Evolutionary conservation across 2,888 invertebrate genomes (phyloP).

Genomic region (Choreutis nemorana): DNA sequence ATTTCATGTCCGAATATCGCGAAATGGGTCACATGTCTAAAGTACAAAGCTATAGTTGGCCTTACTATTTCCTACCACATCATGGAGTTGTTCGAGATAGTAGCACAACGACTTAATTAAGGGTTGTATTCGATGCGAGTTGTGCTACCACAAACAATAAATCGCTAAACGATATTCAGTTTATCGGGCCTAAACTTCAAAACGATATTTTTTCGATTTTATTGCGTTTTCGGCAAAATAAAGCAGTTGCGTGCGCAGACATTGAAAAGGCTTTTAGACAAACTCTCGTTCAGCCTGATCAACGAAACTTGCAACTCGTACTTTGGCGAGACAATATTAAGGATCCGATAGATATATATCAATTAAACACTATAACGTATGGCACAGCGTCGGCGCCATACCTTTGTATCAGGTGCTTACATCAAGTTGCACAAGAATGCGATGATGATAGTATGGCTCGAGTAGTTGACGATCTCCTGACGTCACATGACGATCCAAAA

Average conservation of each 20-base stretch:
- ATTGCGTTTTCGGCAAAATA: slow-evolving; percentile 12
- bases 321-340: slow-evolving; percentile 18
- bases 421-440: slow-evolving; percentile 20
- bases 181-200: slow-evolving; percentile 14
- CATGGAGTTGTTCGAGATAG: slow-evolving; percentile 11
- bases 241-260: slow-evolving; percentile 13
- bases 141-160: slow-evolving; percentile 7
- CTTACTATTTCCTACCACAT: slow-evolving; percentile 11
- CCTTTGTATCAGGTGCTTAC: slow-evolving; percentile 17
- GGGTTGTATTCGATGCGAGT: slow-evolving; percentile 10
- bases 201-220: slow-evolving; percentile 14
- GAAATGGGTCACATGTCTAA: slow-evolving; percentile 11
- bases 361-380: slow-evolving; percentile 18
- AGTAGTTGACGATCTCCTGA: slow-evolving; percentile 16
- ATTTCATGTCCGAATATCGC: slow-evolving; percentile 12
- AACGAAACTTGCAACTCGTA: slow-evolving; percentile 1
- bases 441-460: slow-evolving; percentile 11
- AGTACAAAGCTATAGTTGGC: slow-evolving; percentile 1
- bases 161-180: slow-evolving; percentile 13
- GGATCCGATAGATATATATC: slow-evolving; percentile 14
- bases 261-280: slow-evolving; percentile 17
- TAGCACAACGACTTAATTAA: slow-evolving; percentile 7
- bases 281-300: not conserved
- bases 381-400: slow-evolving; percentile 21
- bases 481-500: slow-evolving; percentile 5